A percentile compares a stretch with the other conserved stretches of the same genome.
Conservation (phyloP, 2,113 vertebrate genomes). For the Manacus vitellinus region DNA sequence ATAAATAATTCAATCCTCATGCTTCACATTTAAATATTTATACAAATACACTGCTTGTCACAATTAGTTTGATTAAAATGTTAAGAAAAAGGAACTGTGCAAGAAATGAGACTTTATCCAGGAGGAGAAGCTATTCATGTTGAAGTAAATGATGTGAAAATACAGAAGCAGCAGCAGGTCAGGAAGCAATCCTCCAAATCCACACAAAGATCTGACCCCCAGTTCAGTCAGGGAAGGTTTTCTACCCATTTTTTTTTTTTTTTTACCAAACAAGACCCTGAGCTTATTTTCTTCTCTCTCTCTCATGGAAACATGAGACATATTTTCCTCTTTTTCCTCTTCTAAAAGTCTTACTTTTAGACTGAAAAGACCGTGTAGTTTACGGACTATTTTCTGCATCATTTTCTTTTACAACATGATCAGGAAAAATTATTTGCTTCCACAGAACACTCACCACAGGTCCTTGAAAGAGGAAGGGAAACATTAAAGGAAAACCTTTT, state of each 20-base stretch:
- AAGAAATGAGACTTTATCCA: slow-evolving; percentile 39
- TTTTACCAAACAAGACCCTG: neutral
- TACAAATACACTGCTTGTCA: slow-evolving; percentile 52
- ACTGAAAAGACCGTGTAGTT: neutral
- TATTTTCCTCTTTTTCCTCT: neutral
- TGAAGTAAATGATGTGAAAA: slow-evolving; percentile 7
- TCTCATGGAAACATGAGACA: neutral
- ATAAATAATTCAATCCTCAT: slow-evolving; percentile 63
- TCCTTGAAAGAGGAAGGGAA: neutral
- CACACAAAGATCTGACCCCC: neutral
- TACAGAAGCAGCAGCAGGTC: neutral
- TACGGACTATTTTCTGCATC: neutral
- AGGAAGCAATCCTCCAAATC: neutral
- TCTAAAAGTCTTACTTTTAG: neutral
- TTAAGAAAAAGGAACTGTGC: slow-evolving; percentile 44
- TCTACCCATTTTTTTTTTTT: neutral
- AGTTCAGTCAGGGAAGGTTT: neutral
- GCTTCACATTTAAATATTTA: slow-evolving; percentile 69
- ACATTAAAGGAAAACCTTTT: neutral
- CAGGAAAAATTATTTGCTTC: neutral
- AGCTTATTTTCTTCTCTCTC: neutral
- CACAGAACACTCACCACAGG: neutral
- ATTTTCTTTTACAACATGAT: neutral
- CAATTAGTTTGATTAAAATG: slow-evolving; percentile 63
- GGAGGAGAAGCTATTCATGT: slow-evolving; percentile 33